Conservation (phyloP, 2,888 invertebrate genomes). For the Octodonta nipae region DNA sequence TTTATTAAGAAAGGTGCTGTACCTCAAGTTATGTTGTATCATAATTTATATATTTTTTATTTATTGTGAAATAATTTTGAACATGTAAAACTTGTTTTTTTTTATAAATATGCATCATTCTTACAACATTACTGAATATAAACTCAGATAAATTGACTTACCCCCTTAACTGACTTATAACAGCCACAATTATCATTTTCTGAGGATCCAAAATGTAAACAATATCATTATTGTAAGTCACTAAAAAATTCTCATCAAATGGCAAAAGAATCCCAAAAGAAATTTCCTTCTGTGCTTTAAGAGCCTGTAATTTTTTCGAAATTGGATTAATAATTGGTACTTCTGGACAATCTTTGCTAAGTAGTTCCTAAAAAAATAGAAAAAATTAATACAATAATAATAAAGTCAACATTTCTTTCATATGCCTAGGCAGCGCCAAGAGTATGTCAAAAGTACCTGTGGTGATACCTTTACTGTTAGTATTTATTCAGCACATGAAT, state of each 20-base stretch:
- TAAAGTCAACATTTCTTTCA: too few relatives aligned
- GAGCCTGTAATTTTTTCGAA: conserved; percentile 30
- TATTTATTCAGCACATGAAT: too few relatives aligned
- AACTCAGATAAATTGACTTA: conserved; percentile 34
- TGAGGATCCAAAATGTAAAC: conserved; percentile 66
- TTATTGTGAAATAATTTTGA: too few relatives aligned
- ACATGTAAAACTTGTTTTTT: conserved; percentile 2
- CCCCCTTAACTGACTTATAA: conserved; percentile 49
- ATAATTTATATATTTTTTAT: too few relatives aligned
- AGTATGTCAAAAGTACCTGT: too few relatives aligned
- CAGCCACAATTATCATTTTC: conserved; percentile 50
- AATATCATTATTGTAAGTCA: conserved; percentile 57
- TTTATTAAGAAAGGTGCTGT: too few relatives aligned
- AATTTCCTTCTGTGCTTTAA: conserved; percentile 39
- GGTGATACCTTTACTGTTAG: too few relatives aligned
- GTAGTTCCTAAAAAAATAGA: conserved; percentile 25
- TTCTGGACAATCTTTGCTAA: conserved; percentile 38
- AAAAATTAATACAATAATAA: conserved; percentile 3
- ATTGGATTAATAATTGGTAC: conserved; percentile 63
- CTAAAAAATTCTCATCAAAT: conserved; percentile 57
- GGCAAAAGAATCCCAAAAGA: conserved; percentile 52
- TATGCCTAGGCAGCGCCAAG: too few relatives aligned
- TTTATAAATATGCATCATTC: background rate
- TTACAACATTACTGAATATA: too few relatives aligned
- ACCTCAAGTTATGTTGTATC: too few relatives aligned